Evolutionary conservation across 2,888 invertebrate genomes (phyloP).

Genomic region (Agriopis marginaria): DNA sequence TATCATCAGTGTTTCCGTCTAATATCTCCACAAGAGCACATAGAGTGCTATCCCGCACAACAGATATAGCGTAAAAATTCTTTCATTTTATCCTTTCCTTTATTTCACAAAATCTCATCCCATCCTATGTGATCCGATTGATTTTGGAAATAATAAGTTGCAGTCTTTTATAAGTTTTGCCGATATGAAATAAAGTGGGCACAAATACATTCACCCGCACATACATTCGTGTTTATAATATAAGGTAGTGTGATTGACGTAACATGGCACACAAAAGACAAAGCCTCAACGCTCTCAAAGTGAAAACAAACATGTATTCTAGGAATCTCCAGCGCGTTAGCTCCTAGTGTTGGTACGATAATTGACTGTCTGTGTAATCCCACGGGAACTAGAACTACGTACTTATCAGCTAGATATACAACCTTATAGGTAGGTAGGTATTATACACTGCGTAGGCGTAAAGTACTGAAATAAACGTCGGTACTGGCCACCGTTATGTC

Average conservation of each 20-base stretch:
- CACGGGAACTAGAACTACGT: slow-evolving; percentile 10
- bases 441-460: neutral
- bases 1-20: too few relatives aligned
- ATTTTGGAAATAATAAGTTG: too few relatives aligned
- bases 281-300: slow-evolving; percentile 5
- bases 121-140: too few relatives aligned
- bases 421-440: neutral
- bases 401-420: neutral
- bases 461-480: too few relatives aligned
- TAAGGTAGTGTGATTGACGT: neutral
- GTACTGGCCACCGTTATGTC: too few relatives aligned
- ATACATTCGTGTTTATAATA: neutral
- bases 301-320: slow-evolving; percentile 13
- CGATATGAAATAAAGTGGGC: too few relatives aligned
- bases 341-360: slow-evolving; percentile 13
- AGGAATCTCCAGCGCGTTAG: slow-evolving; percentile 1
- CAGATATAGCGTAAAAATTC: too few relatives aligned
- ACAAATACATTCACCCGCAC: neutral
- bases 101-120: too few relatives aligned
- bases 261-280: slow-evolving; percentile 3
- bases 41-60: too few relatives aligned
- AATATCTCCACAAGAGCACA: too few relatives aligned
- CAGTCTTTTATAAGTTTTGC: too few relatives aligned
- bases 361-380: slow-evolving; percentile 33
- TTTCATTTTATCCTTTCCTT: too few relatives aligned